Evolutionary conservation across 2,113 vertebrate species (phyloP).

Genomic region (Rhegmatorhina hoffmannsi): DNA sequence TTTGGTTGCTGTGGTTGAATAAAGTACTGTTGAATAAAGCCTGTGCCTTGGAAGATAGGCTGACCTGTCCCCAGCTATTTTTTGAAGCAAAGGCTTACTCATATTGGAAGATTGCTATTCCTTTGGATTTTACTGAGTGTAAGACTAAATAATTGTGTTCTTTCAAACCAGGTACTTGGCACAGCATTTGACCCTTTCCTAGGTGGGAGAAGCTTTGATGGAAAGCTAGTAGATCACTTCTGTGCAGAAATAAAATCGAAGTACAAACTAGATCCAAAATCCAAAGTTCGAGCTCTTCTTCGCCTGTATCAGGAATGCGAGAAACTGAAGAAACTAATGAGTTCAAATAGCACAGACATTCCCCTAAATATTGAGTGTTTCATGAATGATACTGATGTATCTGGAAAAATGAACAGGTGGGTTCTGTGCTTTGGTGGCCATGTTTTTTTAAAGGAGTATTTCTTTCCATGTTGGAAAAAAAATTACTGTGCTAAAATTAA

Average conservation of each 20-base stretch:
- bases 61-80: background rate
- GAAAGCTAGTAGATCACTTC: constrained; percentile 81
- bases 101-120: background rate
- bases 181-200: constrained; percentile 85
- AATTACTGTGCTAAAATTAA: background rate
- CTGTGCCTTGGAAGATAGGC: background rate
- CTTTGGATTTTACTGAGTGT: background rate
- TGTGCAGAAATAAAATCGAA: constrained; percentile 81
- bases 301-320: constrained; percentile 84
- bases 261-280: constrained; percentile 82
- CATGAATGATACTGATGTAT: constrained; percentile 82
- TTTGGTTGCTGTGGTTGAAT: background rate
- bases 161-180: constrained; percentile 77
- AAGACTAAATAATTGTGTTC: background rate
- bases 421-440: background rate
- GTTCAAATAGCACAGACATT: constrained; percentile 82
- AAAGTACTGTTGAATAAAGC: background rate
- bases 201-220: constrained; percentile 83
- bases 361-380: constrained; percentile 84
- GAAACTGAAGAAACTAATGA: constrained; percentile 85
- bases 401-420: constrained; percentile 83
- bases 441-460: background rate
- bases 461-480: background rate
- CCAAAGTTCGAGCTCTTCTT: constrained; percentile 77
- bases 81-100: background rate